Percentiles rank a stretch among this genome's conserved stretches.
These are phyloP conservation scores for Mylabris sibirica DNA, from an alignment of 2,888 invertebrate genomes.

Conservation along the genomic window DNA sequence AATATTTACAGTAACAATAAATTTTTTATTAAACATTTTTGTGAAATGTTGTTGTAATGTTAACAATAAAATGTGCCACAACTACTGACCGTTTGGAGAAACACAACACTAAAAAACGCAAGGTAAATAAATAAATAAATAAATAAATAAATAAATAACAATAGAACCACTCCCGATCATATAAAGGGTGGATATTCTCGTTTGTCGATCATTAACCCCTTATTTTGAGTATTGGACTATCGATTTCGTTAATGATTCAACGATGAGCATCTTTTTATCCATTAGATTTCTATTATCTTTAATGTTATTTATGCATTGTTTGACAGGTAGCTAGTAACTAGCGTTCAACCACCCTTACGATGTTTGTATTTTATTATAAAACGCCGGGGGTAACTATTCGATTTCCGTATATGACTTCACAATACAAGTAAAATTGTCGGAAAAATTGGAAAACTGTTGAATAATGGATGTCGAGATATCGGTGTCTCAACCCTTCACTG, in stretches of 20 bases:
- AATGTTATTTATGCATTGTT: background rate
- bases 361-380: background rate
- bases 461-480: too few species aligned
- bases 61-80: constrained; percentile 26
- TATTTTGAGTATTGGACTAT: background rate
- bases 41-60: constrained; percentile 29
- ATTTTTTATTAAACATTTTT: background rate
- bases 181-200: too few species aligned
- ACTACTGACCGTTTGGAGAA: constrained; percentile 39
- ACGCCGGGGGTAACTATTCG: background rate
- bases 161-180: background rate
- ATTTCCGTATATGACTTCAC: too few species aligned
- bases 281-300: too few species aligned
- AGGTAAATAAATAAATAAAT: constrained; percentile 32
- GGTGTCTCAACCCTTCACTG: too few species aligned
- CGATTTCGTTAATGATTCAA: background rate
- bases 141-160: background rate
- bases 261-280: too few species aligned
- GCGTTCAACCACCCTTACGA: background rate
- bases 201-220: background rate
- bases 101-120: constrained; percentile 45
- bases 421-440: too few species aligned
- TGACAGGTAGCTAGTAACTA: background rate
- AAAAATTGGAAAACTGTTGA: too few species aligned
- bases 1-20: background rate